Evolutionary conservation across 2,888 invertebrate species (phyloP).

Genomic region (Schrankia costaestrigalis): DNA sequence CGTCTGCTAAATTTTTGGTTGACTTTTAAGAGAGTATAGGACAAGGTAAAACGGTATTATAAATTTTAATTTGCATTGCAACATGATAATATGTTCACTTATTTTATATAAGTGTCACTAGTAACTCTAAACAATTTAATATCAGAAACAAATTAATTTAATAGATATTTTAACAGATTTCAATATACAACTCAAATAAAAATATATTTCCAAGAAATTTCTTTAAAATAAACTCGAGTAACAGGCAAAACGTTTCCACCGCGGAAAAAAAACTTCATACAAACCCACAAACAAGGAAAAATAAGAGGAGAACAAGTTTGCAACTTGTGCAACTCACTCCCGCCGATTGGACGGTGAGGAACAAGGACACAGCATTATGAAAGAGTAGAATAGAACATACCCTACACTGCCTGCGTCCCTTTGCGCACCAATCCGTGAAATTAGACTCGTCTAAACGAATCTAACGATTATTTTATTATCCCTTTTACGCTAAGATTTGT

Average conservation of each 20-base stretch:
- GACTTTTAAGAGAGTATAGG: too few species aligned
- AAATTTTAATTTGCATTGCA: too few species aligned
- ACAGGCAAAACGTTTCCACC: slow-evolving; percentile 29
- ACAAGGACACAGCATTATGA: slow-evolving; percentile 42
- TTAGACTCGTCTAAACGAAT: slow-evolving; percentile 80
- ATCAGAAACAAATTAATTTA: too few species aligned
- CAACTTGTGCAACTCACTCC: slow-evolving; percentile 49
- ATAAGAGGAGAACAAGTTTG: slow-evolving; percentile 52
- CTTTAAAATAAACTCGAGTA: slow-evolving; percentile 31
- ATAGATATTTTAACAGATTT: slow-evolving; percentile 2
- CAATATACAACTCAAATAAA: slow-evolving; percentile 13
- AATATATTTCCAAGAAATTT: slow-evolving; percentile 18
- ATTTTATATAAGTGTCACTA: too few species aligned
- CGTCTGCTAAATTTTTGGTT: too few species aligned
- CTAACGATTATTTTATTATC: slow-evolving; percentile 81
- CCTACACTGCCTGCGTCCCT: slow-evolving; percentile 62
- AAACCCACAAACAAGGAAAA: slow-evolving; percentile 66
- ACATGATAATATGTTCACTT: too few species aligned
- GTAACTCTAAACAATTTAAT: too few species aligned
- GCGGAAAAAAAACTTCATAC: slow-evolving; percentile 41
- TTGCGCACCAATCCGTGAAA: slow-evolving; percentile 78
- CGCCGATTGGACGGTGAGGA: slow-evolving; percentile 56
- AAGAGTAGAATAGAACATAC: slow-evolving; percentile 49
- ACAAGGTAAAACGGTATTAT: too few species aligned
- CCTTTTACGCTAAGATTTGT: slow-evolving; percentile 80